A percentile compares a stretch with the other conserved stretches of the same genome.
These are phyloP conservation scores for Channa striata DNA, from an alignment of 2,797 vertebrate species.

Conservation along the genomic window DNA sequence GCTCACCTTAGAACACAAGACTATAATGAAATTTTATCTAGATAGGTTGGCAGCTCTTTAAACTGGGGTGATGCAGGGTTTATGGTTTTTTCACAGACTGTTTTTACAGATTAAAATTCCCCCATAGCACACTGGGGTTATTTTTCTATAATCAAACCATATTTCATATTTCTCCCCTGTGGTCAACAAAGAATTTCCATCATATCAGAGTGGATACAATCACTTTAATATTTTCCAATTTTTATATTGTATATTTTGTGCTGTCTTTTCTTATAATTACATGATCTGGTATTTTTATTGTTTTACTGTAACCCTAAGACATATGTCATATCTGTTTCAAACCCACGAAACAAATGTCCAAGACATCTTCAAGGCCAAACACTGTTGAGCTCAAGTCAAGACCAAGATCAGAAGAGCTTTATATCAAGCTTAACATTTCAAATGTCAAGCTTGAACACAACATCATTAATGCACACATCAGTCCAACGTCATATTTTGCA, in stretches of 20 bases:
- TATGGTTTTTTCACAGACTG: not conserved
- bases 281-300: too few species aligned
- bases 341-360: too few species aligned
- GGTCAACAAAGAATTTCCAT: not conserved
- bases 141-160: constrained; percentile 62
- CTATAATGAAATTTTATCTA: not conserved
- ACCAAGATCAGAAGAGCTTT: too few species aligned
- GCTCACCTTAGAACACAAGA: not conserved
- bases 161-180: not conserved
- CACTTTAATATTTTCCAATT: not conserved
- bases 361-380: too few species aligned
- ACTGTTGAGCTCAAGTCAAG: too few species aligned
- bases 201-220: not conserved
- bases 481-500: too few species aligned
- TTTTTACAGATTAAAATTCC: not conserved
- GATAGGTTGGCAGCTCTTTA: not conserved
- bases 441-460: not conserved
- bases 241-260: too few species aligned
- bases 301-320: too few species aligned
- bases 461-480: too few species aligned
- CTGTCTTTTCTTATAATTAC: too few species aligned
- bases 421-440: not conserved
- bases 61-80: not conserved
- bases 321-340: too few species aligned
- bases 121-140: not conserved